Evolutionary conservation across 2,888 invertebrate genomes (phyloP), one percentile per base, ranked within the genome.

Genomic region (Oeneis ivallda): DNA sequence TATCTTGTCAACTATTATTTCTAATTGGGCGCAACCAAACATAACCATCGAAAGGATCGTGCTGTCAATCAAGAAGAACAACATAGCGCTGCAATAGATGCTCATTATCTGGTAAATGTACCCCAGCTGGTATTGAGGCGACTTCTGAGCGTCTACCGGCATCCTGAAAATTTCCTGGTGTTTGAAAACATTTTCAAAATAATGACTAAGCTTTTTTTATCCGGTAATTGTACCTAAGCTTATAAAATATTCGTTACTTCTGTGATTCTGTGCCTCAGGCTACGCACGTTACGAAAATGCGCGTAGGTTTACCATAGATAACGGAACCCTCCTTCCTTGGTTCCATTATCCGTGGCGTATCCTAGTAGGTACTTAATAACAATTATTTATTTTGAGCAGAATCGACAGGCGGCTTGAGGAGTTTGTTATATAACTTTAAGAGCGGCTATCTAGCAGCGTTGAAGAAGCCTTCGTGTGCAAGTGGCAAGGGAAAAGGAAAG

Each of bases 31-130:
- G 54, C 87, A 86, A 0, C 86, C 89, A 62, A 78, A 77, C 69
- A 82, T 80, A 0, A 80, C 79, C 88, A 88, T 87, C 0, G 81
- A 81, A 0, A 89, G 78, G 0, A 85, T 81, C 1, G 86, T 79
- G 70, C 85, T 85, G 73, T 92, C 92, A 17, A 91, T 85, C 0
- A 82, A 84, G 61, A 85, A 82, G 77, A 87, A 90, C 6, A 88
- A 76, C 13, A 81, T 75, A 0, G 86, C 87, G 64, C 89, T 86
- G 67, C 84, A 82, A 73, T 84, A 87, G 50, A 88, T 83, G 53
- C 82, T 80, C 9, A 74, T 61, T 72, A 86, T 81, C 71, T 91
- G 90, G 65, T 85, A 90, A 10, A 82, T 8, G 69, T 87, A 91
- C 0, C 89, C 89, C 1, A 86, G 47, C 70, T 85, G 83, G 69